Percentiles rank a stretch among this genome's conserved stretches.
These are phyloP conservation scores for Hoplodrina blanda DNA, from an alignment of 2,888 invertebrate genomes.

Conservation along the genomic window DNA sequence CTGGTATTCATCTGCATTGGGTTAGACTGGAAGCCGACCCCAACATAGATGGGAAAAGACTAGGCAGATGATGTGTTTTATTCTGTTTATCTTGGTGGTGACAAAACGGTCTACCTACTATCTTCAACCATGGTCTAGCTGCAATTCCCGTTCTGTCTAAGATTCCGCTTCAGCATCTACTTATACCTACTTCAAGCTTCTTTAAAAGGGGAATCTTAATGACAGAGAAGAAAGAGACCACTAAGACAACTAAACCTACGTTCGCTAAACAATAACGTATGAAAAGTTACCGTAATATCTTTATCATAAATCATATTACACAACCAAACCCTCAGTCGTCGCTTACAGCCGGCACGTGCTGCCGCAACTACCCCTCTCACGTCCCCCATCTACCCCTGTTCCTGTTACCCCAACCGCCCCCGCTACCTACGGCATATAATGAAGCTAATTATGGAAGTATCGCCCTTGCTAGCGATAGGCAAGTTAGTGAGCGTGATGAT, in stretches of 20 bases:
- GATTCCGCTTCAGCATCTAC: not conserved
- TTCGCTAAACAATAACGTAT: not conserved
- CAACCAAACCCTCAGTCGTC: constrained; percentile 44
- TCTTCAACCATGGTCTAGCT: not conserved
- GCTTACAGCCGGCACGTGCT: constrained; percentile 54
- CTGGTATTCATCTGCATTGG: no score
- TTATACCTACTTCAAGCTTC: no score
- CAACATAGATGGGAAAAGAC: no score
- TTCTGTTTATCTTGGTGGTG: no score
- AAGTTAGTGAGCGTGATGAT: constrained; percentile 28
- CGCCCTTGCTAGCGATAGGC: constrained; percentile 42
- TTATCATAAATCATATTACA: constrained; percentile 52
- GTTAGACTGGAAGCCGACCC: no score
- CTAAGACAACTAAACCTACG: no score
- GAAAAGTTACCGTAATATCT: not conserved
- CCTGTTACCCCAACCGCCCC: constrained; percentile 19
- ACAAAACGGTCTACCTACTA: not conserved
- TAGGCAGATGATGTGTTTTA: no score
- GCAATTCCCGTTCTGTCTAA: not conserved
- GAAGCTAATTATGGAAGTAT: constrained; percentile 56
- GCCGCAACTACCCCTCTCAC: constrained; percentile 41
- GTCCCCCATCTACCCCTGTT: constrained; percentile 39
- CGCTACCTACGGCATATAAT: constrained; percentile 57
- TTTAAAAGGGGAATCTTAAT: not conserved
- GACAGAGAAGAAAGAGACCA: no score